A percentile compares a stretch with the other conserved stretches of the same genome.
Conservation (phyloP, 2,113 vertebrate genomes). For the Petaurus breviceps region DNA sequence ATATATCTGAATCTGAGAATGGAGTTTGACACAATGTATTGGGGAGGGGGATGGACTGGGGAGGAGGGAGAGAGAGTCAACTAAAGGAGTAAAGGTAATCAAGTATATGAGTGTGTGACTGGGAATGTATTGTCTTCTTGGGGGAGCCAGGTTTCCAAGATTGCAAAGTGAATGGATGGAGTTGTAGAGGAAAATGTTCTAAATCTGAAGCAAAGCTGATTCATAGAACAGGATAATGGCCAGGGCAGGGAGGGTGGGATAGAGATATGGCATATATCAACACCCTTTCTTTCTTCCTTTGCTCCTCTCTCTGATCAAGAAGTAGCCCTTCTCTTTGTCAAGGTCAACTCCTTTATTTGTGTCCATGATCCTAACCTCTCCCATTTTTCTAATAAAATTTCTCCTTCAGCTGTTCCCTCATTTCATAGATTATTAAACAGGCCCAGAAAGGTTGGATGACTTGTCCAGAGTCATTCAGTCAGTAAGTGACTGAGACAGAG, state of each 20-base stretch:
- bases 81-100: not conserved
- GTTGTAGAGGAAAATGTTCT: not conserved
- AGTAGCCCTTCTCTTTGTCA: not conserved
- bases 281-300: not conserved
- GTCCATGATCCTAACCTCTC: not conserved
- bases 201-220: not conserved
- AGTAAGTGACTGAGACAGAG: not conserved
- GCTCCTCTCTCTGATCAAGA: not conserved
- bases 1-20: not conserved
- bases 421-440: too few relatives aligned
- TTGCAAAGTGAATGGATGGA: not conserved
- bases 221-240: not conserved
- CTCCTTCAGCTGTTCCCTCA: not conserved
- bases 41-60: too few relatives aligned
- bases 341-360: not conserved
- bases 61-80: too few relatives aligned
- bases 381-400: not conserved
- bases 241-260: not conserved
- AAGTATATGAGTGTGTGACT: not conserved
- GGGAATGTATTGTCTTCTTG: not conserved
- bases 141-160: not conserved
- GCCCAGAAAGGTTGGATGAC: not conserved
- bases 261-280: not conserved
- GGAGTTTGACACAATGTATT: not conserved
- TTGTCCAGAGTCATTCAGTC: not conserved